These are phyloP conservation scores for Campoletis sonorensis DNA, from an alignment of 1,140 invertebrate genomes.

Conservation along the genomic window DNA sequence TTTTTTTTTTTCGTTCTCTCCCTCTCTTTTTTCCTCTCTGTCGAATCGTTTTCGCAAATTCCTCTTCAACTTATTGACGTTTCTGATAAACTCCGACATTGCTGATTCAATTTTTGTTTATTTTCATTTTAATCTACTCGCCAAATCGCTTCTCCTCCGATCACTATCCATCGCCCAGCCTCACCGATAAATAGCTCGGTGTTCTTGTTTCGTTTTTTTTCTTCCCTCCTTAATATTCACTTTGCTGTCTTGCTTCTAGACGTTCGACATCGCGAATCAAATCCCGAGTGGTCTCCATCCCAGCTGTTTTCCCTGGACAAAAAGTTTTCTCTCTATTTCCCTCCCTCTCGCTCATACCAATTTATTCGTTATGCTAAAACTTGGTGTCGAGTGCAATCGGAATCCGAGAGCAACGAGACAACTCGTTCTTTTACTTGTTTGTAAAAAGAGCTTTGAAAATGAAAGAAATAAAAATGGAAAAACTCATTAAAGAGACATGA, in stretches of 20 bases:
- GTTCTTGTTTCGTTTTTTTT: neutral
- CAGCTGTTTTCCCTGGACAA: neutral
- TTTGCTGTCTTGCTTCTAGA: neutral
- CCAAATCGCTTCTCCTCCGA: no score
- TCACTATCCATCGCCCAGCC: no score
- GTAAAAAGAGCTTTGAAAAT: no score
- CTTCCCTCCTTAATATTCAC: neutral
- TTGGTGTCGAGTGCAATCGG: neutral
- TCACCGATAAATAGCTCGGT: no score
- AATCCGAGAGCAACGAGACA: no score
- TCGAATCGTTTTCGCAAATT: no score
- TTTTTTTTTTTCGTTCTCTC: slow-evolving; percentile 3
- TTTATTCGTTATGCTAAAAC: slow-evolving; percentile 4
- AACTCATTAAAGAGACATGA: neutral
- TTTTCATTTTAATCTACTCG: no score
- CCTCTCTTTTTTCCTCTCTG: slow-evolving; percentile 17
- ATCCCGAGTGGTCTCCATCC: neutral
- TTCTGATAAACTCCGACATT: no score
- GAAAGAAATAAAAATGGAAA: no score
- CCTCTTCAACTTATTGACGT: no score
- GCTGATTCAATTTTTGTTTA: no score
- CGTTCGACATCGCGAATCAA: neutral
- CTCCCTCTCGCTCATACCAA: neutral
- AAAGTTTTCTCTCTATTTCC: neutral
- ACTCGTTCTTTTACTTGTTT: no score